Evolutionary conservation across 2,113 vertebrate species (phyloP), one percentile per base, ranked within the genome.

Genomic region (Smithornis capensis): DNA sequence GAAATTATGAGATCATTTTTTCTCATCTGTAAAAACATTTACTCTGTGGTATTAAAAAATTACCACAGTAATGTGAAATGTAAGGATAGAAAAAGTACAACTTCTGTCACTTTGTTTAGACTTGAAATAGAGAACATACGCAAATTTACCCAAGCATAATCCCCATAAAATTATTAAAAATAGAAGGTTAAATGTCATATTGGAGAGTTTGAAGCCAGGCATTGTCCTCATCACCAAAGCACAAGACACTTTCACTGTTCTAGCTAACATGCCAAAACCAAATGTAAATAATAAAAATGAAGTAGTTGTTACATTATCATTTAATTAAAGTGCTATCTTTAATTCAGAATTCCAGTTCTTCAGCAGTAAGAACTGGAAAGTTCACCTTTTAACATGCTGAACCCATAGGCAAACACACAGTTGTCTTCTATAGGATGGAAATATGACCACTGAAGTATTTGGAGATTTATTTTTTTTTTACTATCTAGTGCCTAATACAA

Each of bases 191-290:
- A 80, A 70, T 33, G 19, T 73, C 35, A 73, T 35, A 10, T 70
- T 65, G 27, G 24, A 77, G 56, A 71, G 23, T 67, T 80, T 22
- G 44, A 87, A 73, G n/a, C 25, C 78, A 94, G 45, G 64, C 12
- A 23, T 52, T 87, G 31, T 83, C 68, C 60, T 87, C 23, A 12
- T 73, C 70, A 76, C 50, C 67, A 77, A 94, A 88, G 75, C 88
- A 95, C 92, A 88, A 80, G 91, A 82, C 94, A 94, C 84, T 97
- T 95, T 94, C 71, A 70, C 56, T 77, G 22, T 63, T 94, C 42
- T 94, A 74, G 50, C 7, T 81, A 75, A 35, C 52, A 77, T 71
- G 27, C 75, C 79, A 88, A 91, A 93, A 11, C 7, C 29, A 87
- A 95, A 65, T 91, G 82, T 91, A 95, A 85, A 77, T 91, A 84